Percentiles rank a stretch among this genome's conserved stretches.
Conservation (phyloP, 2,888 invertebrate genomes). For the Tolmerus cingulatus region DNA sequence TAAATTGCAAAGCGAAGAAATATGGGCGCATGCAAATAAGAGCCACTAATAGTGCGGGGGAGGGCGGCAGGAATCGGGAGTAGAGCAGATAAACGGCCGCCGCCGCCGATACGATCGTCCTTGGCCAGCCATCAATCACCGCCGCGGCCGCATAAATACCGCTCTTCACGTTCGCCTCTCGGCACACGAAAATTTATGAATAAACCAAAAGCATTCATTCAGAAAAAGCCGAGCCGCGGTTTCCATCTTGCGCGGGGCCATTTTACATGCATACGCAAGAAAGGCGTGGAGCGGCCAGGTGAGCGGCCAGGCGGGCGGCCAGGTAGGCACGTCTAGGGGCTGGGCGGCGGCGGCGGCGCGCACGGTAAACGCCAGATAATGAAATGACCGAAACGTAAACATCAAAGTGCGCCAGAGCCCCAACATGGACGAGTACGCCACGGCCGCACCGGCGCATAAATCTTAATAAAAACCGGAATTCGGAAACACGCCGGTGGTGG, state of each 20-base stretch:
- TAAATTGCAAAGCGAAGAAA: background rate
- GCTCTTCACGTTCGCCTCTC: constrained; percentile 33
- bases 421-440: background rate
- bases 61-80: background rate
- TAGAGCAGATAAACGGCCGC: background rate
- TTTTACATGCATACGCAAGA: constrained; percentile 1
- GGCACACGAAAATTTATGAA: constrained; percentile 45
- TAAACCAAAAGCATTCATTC: constrained; percentile 45
- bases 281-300: constrained; percentile 6
- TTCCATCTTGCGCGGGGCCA: constrained; percentile 1
- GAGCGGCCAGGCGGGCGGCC: too few relatives aligned
- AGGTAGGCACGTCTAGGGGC: background rate
- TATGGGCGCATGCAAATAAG: constrained; percentile 10
- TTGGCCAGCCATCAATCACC: constrained; percentile 38
- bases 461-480: constrained; percentile 38
- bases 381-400: constrained; percentile 42
- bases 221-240: constrained; percentile 43
- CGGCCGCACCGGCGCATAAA: background rate
- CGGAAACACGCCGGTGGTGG: background rate
- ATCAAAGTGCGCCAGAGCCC: background rate
- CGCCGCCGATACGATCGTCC: constrained; percentile 30
- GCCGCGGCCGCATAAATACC: constrained; percentile 26
- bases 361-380: constrained; percentile 32
- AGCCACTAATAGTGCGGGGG: background rate
- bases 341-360: background rate